phyloP scores from a whole-genome alignment of 2,888 invertebrate species.

The Thereva unica region DNA sequence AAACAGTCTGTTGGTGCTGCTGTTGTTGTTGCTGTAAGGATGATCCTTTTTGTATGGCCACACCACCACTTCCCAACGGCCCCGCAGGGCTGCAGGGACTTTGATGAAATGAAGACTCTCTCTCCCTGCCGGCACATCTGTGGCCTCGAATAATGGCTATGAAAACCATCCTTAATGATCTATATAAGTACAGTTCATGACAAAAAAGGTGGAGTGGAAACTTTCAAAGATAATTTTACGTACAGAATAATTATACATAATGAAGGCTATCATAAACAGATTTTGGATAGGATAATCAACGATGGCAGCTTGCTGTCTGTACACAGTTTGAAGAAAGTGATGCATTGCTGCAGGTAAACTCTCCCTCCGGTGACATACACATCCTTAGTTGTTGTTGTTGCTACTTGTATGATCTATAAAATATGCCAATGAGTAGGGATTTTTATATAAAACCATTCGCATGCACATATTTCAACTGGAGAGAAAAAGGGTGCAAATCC shows the following conservation, averaged over 20 bases:
- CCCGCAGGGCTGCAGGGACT: constrained; percentile 7
- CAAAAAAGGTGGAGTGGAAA: constrained; percentile 41
- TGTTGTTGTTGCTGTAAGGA: constrained; percentile 13
- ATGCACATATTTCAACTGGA: no score
- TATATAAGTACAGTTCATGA: constrained; percentile 42
- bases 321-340: no score
- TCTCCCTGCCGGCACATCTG: constrained; percentile 47
- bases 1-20: neutral
- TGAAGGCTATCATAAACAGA: constrained; percentile 36
- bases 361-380: no score
- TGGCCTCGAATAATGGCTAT: constrained; percentile 58
- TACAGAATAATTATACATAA: constrained; percentile 41
- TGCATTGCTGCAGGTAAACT: no score
- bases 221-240: constrained; percentile 40
- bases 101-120: constrained; percentile 5
- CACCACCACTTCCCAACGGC: neutral
- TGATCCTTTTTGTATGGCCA: neutral
- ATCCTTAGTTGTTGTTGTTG: no score
- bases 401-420: no score
- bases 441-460: no score
- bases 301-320: no score
- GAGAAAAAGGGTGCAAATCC: no score
- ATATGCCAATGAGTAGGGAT: no score
- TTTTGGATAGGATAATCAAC: constrained; percentile 27
- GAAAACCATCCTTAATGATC: constrained; percentile 58